Evolutionary conservation across 2,888 invertebrate species (phyloP).

Genomic region (Unio pictorum): DNA sequence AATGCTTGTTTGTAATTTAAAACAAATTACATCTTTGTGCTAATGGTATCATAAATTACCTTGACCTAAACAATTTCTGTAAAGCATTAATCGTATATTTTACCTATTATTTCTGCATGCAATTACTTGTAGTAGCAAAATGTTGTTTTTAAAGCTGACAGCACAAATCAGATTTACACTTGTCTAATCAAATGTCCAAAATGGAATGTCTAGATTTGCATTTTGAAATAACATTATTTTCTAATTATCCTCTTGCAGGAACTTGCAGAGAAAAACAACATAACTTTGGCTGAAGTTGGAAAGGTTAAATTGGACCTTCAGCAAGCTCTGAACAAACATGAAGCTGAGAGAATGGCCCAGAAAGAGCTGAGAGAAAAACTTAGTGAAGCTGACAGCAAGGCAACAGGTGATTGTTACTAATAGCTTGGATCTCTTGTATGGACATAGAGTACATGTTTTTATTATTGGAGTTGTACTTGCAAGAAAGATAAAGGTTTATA

Average conservation of each 20-base stretch:
- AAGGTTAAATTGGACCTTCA: conserved; percentile 64
- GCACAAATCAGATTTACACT: too few relatives aligned
- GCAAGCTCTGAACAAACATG: conserved; percentile 56
- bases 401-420: conserved; percentile 51
- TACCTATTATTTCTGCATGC: too few relatives aligned
- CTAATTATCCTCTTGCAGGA: conserved; percentile 21
- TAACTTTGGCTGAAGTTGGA: conserved; percentile 65
- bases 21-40: too few relatives aligned
- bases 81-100: too few relatives aligned
- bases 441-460: not conserved
- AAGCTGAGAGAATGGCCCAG: conserved; percentile 60
- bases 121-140: too few relatives aligned
- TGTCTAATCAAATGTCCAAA: too few relatives aligned
- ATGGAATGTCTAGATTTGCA: too few relatives aligned
- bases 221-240: too few relatives aligned
- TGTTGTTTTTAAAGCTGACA: too few relatives aligned
- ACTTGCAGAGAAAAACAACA: conserved; percentile 66
- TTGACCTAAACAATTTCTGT: too few relatives aligned
- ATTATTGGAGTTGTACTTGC: not conserved
- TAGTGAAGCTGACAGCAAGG: conserved; percentile 58
- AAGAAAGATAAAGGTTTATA: not conserved
- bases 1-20: too few relatives aligned
- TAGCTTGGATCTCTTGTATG: not conserved
- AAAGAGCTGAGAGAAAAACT: conserved; percentile 63
- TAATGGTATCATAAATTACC: too few relatives aligned